Base-by-base conservation (phyloP, 2,113 vertebrate species). In the Microtus richardsoni region DNA sequence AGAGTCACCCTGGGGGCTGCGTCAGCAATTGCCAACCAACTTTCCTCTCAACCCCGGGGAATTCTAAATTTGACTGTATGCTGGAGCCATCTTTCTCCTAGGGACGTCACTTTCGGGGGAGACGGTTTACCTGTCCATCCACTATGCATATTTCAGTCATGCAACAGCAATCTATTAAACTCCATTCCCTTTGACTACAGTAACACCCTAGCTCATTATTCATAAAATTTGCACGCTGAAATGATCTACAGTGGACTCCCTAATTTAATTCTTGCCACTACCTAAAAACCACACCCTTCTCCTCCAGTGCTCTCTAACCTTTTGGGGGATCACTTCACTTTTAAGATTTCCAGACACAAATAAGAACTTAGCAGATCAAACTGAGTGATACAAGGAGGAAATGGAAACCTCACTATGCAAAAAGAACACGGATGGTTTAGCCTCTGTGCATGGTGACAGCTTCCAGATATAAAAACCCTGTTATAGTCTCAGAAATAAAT, bases 401-500 rank as follows among this genome's bases (percentile, higher is more conserved):
- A 71, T 1, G 1, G 47, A 2, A 52, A 60, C 22, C 44, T 74
- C 19, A 39, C 7, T 87, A 12, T 47, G 26, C 47, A 79, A 84
- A n/a, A 71, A 22, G 82, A 33, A 52, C 30, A 13, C 5, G 16
- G 41, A 88, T 11, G 30, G 14, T 83, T 91, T 75, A 62, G 16
- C 77, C 68, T 58, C 2, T 66, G 7, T 30, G n/a, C 44, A 14
- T 92, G 16, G 58, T 7, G 93, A 33, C 9, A 58, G 41, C 68
- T 86, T 93, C 22, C 58, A 82, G 82, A 73, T 78, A 58, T 41
- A 87, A 86, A 95, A 94, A 60, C 24, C 24, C 91, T 95, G 44
- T 90, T 74, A 92, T 7, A 90, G n/a, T 62, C 90, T 97, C 30
- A 95, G 89, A 94, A 91, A 60, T 47, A 73, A 21, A 79, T 88